Conservation (phyloP, 2,888 invertebrate species). For the Scaptomyza cyrtandrae region DNA sequence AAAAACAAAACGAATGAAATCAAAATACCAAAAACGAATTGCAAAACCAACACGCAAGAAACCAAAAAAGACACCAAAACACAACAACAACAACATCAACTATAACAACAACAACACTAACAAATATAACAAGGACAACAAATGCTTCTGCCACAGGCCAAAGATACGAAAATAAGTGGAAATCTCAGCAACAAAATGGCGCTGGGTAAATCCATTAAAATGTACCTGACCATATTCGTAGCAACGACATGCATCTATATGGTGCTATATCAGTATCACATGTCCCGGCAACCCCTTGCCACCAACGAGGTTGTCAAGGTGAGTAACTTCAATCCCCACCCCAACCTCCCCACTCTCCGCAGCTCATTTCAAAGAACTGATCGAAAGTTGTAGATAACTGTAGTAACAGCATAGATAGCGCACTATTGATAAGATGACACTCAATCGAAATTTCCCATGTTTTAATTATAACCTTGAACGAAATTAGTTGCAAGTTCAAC, state of each 20-base stretch:
- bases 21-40: slow-evolving; percentile 59
- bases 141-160: slow-evolving; percentile 36
- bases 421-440: slow-evolving; percentile 10
- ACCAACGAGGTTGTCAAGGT: slow-evolving; percentile 82
- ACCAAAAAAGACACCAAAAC: slow-evolving; percentile 7
- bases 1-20: slow-evolving; percentile 69
- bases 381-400: slow-evolving; percentile 1
- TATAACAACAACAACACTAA: slow-evolving; percentile 13
- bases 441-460: slow-evolving; percentile 11
- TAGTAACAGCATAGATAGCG: slow-evolving; percentile 14
- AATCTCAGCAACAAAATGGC: slow-evolving; percentile 75
- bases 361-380: too few species aligned
- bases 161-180: slow-evolving; percentile 34
- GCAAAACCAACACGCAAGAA: slow-evolving; percentile 61
- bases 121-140: slow-evolving; percentile 18
- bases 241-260: slow-evolving; percentile 87
- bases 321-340: slow-evolving; percentile 33
- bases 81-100: slow-evolving; percentile 16
- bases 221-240: slow-evolving; percentile 88
- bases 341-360: too few species aligned
- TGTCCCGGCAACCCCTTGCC: slow-evolving; percentile 85
- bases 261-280: slow-evolving; percentile 87
- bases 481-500: neutral
- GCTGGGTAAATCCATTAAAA: slow-evolving; percentile 87
- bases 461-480: slow-evolving; percentile 12